Evolutionary conservation across 2,888 invertebrate species (phyloP), one percentile per base, ranked within the genome.

Genomic region (Sussaba pulchella): DNA sequence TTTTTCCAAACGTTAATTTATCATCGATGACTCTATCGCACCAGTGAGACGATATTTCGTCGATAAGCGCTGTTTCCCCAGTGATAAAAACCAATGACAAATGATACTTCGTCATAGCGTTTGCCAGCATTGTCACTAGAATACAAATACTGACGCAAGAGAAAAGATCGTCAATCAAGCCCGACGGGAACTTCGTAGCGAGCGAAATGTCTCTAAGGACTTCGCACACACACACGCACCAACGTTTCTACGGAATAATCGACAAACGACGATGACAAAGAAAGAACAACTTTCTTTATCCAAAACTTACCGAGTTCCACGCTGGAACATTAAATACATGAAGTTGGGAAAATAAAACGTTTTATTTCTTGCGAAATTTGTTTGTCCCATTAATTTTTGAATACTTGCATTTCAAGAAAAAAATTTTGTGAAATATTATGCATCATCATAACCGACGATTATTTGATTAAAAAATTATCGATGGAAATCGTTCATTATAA

Each of bases 131-230:
- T 9, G 26, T n/a, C 26, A 26, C 6, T 54, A 6, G 26, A 54
- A 54, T n/a, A n/a, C 52, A n/a, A n/a, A n/a, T 54, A 54, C 14
- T 26, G 52, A 54, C n/a, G n/a, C 24, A 54, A 73, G 54, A 73
- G 71, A 26, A 50, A 63, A 54, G 74, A 73, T 71, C 78, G 67
- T 78, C 74, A 78, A 74, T 78, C 78, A 78, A 67, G 63, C 66
- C 39, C 43, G 71, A 61, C 74, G 52, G 50, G 64, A 81, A 66
- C 83, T 78, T 75, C 64, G 36, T 54, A 73, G 61, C 61, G 17
- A 14, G 63, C 52, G 43, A 73, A 57, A 43, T 17, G 59, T 14
- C 71, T 59, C 47, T n/a, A 21, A 21, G 19, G 64, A 39, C 31
- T 54, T 17, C 21, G 41, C 26, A 21, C 26, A 54, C 54, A 52